phyloP scores from a whole-genome alignment of 2,888 invertebrate genomes.

The Dyspetes luteomarginatus region DNA sequence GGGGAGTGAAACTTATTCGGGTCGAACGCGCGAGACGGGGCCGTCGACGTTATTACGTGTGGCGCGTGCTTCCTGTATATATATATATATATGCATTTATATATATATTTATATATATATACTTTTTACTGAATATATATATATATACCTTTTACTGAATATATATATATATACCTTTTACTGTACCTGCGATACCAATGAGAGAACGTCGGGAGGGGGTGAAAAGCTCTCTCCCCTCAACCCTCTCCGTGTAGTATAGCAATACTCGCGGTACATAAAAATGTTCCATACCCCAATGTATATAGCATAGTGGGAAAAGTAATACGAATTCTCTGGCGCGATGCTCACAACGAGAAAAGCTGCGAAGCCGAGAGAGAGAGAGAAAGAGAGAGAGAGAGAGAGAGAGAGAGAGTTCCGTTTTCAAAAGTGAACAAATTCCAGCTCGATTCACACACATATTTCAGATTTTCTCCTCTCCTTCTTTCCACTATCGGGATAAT shows the following conservation, averaged over 20 bases:
- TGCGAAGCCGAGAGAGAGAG: not conserved
- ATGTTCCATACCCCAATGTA: not conserved
- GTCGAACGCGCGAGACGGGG: conserved; percentile 51
- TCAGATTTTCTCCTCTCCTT: not conserved
- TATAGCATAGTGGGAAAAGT: no score
- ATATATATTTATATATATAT: not conserved
- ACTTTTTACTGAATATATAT: no score
- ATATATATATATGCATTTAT: not conserved
- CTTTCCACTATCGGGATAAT: not conserved
- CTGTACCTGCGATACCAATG: conserved; percentile 32
- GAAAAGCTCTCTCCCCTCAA: conserved; percentile 24
- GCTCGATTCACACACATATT: not conserved
- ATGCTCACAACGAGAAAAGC: not conserved
- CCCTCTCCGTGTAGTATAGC: conserved; percentile 19
- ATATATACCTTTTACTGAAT: no score
- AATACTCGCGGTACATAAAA: conserved; percentile 20
- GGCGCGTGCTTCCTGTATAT: conserved; percentile 53
- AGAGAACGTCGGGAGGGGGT: not conserved
- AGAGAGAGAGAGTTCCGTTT: not conserved
- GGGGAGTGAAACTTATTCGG: conserved; percentile 60
- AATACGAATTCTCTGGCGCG: not conserved
- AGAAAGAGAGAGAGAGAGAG: no score
- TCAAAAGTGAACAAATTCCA: not conserved
- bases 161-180: no score
- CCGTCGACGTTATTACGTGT: conserved; percentile 61